These are phyloP conservation scores for Shinisaurus crocodilurus DNA, from an alignment of 2,113 vertebrate species.

Conservation along the genomic window DNA sequence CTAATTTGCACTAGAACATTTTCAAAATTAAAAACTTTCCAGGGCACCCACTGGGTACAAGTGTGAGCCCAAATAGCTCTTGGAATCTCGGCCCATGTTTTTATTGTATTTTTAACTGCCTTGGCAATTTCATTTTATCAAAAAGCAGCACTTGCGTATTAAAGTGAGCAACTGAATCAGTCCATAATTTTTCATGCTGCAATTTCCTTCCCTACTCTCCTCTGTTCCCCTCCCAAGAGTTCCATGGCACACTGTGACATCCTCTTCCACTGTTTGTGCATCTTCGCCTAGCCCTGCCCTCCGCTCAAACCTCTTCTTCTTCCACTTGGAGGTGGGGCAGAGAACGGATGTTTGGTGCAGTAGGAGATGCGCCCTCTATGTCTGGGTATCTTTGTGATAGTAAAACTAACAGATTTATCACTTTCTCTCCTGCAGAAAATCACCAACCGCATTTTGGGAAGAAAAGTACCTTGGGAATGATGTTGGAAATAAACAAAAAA, in stretches of 20 bases:
- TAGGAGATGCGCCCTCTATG: neutral
- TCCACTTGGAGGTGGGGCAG: neutral
- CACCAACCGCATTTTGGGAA: constrained; percentile 78
- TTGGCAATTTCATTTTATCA: neutral
- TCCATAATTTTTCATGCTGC: neutral
- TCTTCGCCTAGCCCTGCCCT: neutral
- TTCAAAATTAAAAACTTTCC: too few relatives aligned
- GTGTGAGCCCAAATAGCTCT: too few relatives aligned
- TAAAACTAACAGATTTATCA: neutral
- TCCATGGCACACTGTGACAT: neutral
- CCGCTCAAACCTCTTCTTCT: neutral
- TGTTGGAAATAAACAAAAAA: neutral
- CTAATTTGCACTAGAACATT: too few relatives aligned
- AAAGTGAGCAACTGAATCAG: neutral
- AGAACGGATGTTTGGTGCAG: neutral
- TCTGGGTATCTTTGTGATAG: neutral
- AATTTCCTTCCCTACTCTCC: too few relatives aligned
- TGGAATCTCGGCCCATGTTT: neutral
- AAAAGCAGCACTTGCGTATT: neutral
- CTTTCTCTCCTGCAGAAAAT: constrained; percentile 74
- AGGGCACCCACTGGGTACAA: too few relatives aligned
- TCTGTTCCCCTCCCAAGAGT: neutral
- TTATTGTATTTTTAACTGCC: neutral
- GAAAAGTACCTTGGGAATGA: constrained; percentile 81
- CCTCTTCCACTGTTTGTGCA: neutral